phyloP scores from a whole-genome alignment of 2,113 vertebrate genomes.

The Thermophis baileyi region DNA sequence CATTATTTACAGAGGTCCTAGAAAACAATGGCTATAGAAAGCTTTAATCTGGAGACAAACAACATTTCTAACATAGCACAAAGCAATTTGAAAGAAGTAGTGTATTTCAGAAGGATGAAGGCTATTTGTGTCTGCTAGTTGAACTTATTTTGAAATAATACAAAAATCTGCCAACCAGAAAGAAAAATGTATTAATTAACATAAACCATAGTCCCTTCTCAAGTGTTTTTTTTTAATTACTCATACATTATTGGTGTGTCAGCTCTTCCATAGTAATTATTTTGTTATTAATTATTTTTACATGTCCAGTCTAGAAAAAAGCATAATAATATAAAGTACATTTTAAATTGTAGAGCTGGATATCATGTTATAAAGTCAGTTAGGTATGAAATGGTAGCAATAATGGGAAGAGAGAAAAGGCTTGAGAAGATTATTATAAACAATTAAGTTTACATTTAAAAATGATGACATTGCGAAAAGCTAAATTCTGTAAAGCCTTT shows the following conservation, averaged over 20 bases:
- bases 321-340: neutral
- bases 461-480: neutral
- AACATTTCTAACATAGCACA: neutral
- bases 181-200: neutral
- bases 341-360: neutral
- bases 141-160: neutral
- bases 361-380: neutral
- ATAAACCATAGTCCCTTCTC: neutral
- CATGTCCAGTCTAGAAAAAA: neutral
- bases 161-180: neutral
- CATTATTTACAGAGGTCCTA: neutral
- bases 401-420: neutral
- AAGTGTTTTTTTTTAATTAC: neutral
- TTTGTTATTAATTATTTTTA: neutral
- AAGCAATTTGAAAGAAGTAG: neutral
- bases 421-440: neutral
- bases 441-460: neutral
- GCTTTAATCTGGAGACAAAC: neutral
- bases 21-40: neutral
- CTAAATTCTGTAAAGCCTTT: neutral
- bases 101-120: neutral
- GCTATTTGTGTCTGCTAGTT: neutral
- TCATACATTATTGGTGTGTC: neutral
- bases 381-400: neutral
- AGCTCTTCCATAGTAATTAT: neutral